Base-by-base conservation (phyloP, 2,113 vertebrate genomes). In the Falcunculus frontatus region DNA sequence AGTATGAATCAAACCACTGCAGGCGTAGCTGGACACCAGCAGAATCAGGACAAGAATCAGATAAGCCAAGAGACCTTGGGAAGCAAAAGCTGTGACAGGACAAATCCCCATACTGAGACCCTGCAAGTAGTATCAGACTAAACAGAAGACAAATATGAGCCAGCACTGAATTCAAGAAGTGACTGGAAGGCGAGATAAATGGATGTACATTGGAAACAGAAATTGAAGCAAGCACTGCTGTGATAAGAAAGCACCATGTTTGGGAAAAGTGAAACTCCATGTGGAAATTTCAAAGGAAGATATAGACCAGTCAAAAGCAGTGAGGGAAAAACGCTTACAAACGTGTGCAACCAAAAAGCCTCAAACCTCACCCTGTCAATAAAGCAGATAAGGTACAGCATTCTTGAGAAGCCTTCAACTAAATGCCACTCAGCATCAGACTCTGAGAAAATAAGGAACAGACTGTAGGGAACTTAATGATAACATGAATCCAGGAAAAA, bases 401-500 rank as follows among this genome's bases (percentile, higher is more conserved):
- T 93, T 96, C 96, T 91, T 91, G 93, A 97, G 65, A 94, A 82
- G 9, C 37, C 46, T 50, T 97, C 23, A 13, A 39, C 57, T n/a
- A 11, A 42, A 96, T 11, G 52, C 56, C n/a, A 90, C 53, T 95
- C 65, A 55, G 52, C 35, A 81, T 80, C 65, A 90, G 56, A 89
- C 88, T 95, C 96, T 84, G 92, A 57, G 84, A 73, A 87, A 96
- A 80, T 69, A 89, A 90, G 83, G 53, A 81, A 37, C 29, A 74
- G 49, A 93, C 79, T 78, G 65, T 41, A 86, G 87, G 91, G 96
- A 97, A 96, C 67, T 90, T 96, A 85, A 96, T 85, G 77, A 90
- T 90, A 93, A 88, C 52, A 84, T 74, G 73, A 90, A 95, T 88
- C 67, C 79, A 90, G 85, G 77, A 84, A 95, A 96, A 96, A 95